Conservation (phyloP, 2,797 vertebrate species). For the Rhyacichthys aspro region DNA sequence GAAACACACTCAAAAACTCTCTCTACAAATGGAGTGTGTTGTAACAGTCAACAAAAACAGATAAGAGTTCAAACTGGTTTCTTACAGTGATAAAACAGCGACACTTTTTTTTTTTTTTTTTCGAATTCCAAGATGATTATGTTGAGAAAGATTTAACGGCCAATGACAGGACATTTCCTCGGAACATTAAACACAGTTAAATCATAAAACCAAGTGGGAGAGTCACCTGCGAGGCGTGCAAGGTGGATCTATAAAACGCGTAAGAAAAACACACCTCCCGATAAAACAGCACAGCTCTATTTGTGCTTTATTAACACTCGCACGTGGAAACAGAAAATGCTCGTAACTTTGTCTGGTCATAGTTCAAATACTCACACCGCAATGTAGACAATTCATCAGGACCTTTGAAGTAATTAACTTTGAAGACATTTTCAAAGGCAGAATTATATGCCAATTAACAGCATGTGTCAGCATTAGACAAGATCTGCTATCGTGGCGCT, state of each 20-base stretch:
- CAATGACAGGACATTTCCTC: constrained; percentile 10
- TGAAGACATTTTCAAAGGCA: constrained; percentile 47
- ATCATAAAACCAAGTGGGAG: constrained; percentile 10
- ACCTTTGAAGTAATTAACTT: constrained; percentile 36
- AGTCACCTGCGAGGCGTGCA: constrained; percentile 11
- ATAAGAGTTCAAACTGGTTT: neutral
- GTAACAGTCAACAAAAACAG: too few relatives aligned
- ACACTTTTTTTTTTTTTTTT: neutral
- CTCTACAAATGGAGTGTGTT: constrained; percentile 55
- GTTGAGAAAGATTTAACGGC: constrained; percentile 8
- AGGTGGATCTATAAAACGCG: constrained; percentile 6
- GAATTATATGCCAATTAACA: constrained; percentile 49
- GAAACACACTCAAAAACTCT: constrained; percentile 29
- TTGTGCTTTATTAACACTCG: constrained; percentile 48
- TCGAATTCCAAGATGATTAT: constrained; percentile 4
- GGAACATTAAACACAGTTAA: constrained; percentile 36
- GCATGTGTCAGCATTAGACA: constrained; percentile 29
- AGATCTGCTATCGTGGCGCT: constrained; percentile 29
- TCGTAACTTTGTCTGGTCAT: neutral
- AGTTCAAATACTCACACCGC: constrained; percentile 1
- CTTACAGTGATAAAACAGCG: too few relatives aligned
- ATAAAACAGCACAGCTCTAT: constrained; percentile 18
- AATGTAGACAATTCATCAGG: constrained; percentile 19
- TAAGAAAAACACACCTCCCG: constrained; percentile 8
- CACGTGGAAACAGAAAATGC: constrained; percentile 3